Evolutionary conservation across 23 tunicate species (phyloP).

Genomic region (Styela plicata): DNA sequence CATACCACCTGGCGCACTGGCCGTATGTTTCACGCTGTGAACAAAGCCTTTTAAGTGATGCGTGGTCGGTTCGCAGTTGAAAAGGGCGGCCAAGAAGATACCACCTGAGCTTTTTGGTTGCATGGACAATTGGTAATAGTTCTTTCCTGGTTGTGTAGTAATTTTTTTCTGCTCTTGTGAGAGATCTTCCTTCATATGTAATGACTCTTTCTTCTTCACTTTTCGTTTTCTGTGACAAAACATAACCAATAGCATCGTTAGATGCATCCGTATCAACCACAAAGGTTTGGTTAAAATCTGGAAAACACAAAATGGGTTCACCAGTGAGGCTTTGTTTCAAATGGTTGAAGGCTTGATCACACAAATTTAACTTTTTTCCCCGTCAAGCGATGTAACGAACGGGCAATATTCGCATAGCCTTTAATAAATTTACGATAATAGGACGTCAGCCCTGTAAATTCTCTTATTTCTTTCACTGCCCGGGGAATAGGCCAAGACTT

Average conservation of each 20-base stretch:
- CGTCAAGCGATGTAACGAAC: slow-evolving; percentile 7
- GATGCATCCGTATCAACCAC: slow-evolving; percentile 34
- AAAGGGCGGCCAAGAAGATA: slow-evolving; percentile 1
- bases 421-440: neutral
- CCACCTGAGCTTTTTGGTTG: slow-evolving; percentile 7
- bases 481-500: neutral
- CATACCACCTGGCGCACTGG: slow-evolving; percentile 34
- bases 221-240: slow-evolving; percentile 23
- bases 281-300: neutral
- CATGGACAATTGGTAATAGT: slow-evolving; percentile 17
- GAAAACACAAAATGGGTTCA: slow-evolving; percentile 17
- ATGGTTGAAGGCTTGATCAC: neutral
- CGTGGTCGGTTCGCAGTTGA: slow-evolving; percentile 29
- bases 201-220: slow-evolving; percentile 23
- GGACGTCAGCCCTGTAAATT: neutral
- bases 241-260: slow-evolving; percentile 18
- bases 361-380: neutral
- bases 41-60: slow-evolving; percentile 25
- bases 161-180: slow-evolving; percentile 10
- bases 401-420: neutral
- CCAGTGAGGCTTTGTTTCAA: neutral
- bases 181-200: slow-evolving; percentile 30
- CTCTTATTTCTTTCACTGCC: neutral
- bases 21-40: slow-evolving; percentile 23
- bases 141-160: slow-evolving; percentile 25